phyloP scores from a whole-genome alignment of 2,113 vertebrate species.

The Condylura cristata region DNA sequence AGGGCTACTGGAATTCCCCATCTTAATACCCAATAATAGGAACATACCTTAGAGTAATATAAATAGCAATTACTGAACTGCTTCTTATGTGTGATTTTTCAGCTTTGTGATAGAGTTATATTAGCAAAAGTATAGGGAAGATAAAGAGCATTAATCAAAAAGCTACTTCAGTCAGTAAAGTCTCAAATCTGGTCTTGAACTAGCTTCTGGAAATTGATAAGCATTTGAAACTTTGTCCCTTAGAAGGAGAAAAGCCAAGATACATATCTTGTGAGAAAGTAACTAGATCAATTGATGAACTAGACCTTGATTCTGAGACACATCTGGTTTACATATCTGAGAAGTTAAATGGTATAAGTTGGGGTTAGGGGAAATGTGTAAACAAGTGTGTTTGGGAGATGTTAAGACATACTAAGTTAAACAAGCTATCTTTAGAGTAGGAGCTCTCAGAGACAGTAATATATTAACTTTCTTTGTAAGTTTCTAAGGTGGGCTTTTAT shows the following conservation, averaged over 20 bases:
- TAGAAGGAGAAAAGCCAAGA: not conserved
- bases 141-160: not conserved
- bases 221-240: not conserved
- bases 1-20: not conserved
- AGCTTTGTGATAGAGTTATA: not conserved
- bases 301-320: not conserved
- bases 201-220: not conserved
- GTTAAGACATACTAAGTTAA: too few relatives aligned
- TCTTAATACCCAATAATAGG: not conserved
- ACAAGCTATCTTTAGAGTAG: too few relatives aligned
- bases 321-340: too few relatives aligned
- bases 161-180: not conserved
- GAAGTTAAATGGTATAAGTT: too few relatives aligned
- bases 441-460: too few relatives aligned
- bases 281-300: not conserved
- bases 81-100: not conserved
- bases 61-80: not conserved
- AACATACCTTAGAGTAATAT: not conserved
- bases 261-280: not conserved
- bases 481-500: too few relatives aligned
- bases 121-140: constrained; percentile 21
- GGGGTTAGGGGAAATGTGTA: too few relatives aligned
- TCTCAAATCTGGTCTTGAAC: not conserved
- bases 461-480: too few relatives aligned
- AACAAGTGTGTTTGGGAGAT: too few relatives aligned